phyloP scores from a whole-genome alignment of 2,113 vertebrate species.

The Micromys minutus region DNA sequence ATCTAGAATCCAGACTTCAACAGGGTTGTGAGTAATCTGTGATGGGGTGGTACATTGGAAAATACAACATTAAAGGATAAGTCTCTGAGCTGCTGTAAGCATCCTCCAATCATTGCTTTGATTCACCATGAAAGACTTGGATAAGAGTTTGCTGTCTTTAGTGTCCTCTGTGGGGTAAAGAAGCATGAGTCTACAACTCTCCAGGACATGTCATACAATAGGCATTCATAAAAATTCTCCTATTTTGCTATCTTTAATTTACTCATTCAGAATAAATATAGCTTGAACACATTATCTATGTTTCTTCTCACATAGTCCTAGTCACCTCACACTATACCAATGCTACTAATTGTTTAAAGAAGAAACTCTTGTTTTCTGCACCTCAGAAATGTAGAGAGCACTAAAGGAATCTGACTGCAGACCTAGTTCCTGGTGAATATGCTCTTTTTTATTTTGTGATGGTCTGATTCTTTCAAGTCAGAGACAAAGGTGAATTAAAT shows the following conservation, averaged over 20 bases:
- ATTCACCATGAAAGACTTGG: background rate
- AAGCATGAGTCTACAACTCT: background rate
- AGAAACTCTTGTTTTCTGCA: background rate
- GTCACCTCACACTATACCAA: background rate
- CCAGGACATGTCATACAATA: background rate
- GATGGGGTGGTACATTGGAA: background rate
- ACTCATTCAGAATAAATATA: background rate
- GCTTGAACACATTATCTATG: background rate
- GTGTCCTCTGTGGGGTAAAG: background rate
- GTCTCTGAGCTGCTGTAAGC: background rate
- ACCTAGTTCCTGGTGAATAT: background rate
- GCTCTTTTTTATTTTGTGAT: background rate
- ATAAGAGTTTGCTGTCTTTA: background rate
- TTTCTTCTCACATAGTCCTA: background rate
- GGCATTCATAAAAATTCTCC: background rate
- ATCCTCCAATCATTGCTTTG: too few relatives aligned
- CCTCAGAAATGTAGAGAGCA: background rate
- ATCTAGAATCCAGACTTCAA: background rate
- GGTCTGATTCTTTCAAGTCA: background rate
- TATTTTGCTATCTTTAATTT: background rate
- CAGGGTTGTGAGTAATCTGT: background rate
- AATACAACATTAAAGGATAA: too few relatives aligned
- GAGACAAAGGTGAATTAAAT: background rate
- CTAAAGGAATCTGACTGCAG: background rate
- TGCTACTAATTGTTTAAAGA: background rate